Conservation (phyloP, 2,888 invertebrate genomes). For the Lacanobia wlatinum region DNA sequence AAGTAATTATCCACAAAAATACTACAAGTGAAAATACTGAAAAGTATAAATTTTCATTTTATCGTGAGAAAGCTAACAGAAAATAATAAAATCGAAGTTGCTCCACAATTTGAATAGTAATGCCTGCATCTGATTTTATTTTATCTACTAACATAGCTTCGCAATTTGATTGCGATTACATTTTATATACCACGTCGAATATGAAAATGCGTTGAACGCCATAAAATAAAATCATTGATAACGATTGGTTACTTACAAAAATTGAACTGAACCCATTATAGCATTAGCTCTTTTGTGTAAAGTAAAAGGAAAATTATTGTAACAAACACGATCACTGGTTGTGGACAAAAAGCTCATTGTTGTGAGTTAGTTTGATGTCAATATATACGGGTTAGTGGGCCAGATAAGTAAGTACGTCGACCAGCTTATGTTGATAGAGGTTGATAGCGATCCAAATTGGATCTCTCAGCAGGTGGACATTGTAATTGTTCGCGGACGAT, state of each 20-base stretch:
- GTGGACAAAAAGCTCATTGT: conserved; percentile 78
- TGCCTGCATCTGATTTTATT: conserved; percentile 52
- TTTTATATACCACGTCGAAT: conserved; percentile 57
- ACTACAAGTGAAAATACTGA: neutral
- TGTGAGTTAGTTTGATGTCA: conserved; percentile 76
- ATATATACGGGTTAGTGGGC: conserved; percentile 82
- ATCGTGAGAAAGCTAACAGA: conserved; percentile 35
- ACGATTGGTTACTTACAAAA: conserved; percentile 68
- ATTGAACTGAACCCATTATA: conserved; percentile 64
- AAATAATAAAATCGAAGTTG: conserved; percentile 18
- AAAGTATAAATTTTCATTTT: neutral
- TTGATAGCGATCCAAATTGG: conserved; percentile 84
- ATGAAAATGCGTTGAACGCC: conserved; percentile 49
- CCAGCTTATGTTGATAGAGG: conserved; percentile 77
- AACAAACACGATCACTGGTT: conserved; percentile 68
- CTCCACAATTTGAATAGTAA: conserved; percentile 36
- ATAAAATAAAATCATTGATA: conserved; percentile 54
- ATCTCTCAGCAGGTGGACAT: conserved; percentile 84
- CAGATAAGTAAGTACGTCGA: conserved; percentile 78
- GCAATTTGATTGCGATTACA: conserved; percentile 47
- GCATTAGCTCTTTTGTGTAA: conserved; percentile 67
- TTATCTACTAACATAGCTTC: conserved; percentile 30
- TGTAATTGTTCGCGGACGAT: conserved; percentile 70
- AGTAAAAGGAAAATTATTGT: conserved; percentile 65
- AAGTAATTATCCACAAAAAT: neutral